Evolutionary conservation across 2,888 invertebrate species (phyloP), one percentile per base, ranked within the genome.

Genomic region (Dolichomitus sp.): DNA sequence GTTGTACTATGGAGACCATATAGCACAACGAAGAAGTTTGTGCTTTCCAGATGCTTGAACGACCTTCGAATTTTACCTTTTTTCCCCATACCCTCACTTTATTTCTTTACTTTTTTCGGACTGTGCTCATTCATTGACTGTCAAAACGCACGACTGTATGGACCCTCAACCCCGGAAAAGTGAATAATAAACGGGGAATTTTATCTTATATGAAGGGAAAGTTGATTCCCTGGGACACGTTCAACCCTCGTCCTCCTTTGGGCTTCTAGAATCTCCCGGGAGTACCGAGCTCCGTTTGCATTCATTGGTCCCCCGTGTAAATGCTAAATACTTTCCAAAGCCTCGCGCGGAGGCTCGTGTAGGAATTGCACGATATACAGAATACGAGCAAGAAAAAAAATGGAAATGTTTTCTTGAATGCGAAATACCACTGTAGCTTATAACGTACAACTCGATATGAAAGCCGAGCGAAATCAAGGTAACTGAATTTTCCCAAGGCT

Each of bases 81-180:
- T 30, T 1, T 19, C 33, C 7, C 5, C 30, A 17, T 17, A 27
- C 48, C 9, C 40, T 40, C 50, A 45, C 30, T 11, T n/a, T 50
- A 27, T 33, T 40, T 68, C 83, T 86, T 84, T 73, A 76, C 80
- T 83, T 86, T 86, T 84, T 61, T 81, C 75, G 73, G 68, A 77
- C 80, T 68, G 33, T 61, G 52, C 48, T 76, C 75, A 79, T 70
- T 74, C 66, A 40, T 68, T 73, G 72, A 79, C 45, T 50, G 19
- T 50, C n/a, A 27, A 27, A 42, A 65, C 81, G 82, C 75, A 76
- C 74, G 57, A 59, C 72, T 72, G 50, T 45, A 72, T 40, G 30
- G 65, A 63, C 23, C 57, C 19, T 30, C 57, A n/a, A 52, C 14
- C 14, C 14, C 23, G 61, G 9, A 50, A 19, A 42, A 50, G n/a